These are phyloP conservation scores for Eclectus roratus DNA, from an alignment of 2,113 vertebrate genomes.

Conservation along the genomic window DNA sequence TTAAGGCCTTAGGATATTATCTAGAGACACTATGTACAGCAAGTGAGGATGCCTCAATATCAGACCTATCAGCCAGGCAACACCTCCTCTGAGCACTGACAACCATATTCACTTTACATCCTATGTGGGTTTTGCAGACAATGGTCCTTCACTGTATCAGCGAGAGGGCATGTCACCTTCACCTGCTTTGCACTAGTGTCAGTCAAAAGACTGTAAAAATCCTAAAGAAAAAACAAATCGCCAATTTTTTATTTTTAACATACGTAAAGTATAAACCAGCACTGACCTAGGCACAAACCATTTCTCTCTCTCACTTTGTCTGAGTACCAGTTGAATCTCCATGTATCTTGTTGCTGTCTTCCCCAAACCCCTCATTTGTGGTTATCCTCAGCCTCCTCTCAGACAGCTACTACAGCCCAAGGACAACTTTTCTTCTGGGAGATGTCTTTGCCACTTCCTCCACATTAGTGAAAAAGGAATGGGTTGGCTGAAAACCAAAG, in stretches of 20 bases:
- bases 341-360: too few species aligned
- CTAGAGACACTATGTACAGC: neutral
- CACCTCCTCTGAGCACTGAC: neutral
- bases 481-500: neutral
- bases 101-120: neutral
- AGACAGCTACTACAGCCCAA: neutral
- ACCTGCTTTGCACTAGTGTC: neutral
- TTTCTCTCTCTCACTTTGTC: neutral
- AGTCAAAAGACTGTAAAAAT: neutral
- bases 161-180: neutral
- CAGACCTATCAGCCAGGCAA: neutral
- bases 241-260: neutral
- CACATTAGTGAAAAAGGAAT: neutral
- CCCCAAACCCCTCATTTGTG: neutral
- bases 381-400: neutral
- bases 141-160: neutral
- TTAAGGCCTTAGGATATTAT: neutral
- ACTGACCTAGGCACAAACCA: neutral
- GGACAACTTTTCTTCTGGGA: neutral
- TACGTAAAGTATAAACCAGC: neutral
- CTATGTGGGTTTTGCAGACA: rapidly evolving
- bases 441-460: neutral
- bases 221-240: neutral
- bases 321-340: neutral
- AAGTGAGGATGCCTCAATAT: neutral